These are phyloP conservation scores for Petaurus breviceps DNA, from an alignment of 2,113 vertebrate genomes.

Conservation along the genomic window DNA sequence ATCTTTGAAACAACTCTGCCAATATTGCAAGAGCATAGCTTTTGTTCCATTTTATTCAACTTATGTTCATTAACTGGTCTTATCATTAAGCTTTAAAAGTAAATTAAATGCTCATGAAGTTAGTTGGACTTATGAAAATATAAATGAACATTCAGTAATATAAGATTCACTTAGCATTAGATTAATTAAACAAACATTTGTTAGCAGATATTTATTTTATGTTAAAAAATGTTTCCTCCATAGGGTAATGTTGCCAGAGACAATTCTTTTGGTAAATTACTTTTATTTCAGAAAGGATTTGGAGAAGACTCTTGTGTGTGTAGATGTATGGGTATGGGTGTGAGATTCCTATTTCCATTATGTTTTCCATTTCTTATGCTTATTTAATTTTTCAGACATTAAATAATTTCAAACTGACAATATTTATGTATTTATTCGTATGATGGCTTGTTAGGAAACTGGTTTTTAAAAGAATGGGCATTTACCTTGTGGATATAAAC, in stretches of 20 bases:
- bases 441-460: neutral
- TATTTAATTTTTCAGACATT: neutral
- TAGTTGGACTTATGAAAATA: neutral
- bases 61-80: slow-evolving; percentile 58
- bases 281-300: neutral
- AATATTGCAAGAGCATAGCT: neutral
- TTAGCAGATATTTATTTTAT: slow-evolving; percentile 62
- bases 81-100: slow-evolving; percentile 71
- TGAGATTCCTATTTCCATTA: neutral
- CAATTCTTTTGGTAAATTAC: neutral
- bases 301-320: neutral
- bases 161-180: slow-evolving; percentile 53
- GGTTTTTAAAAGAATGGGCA: neutral
- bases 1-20: neutral
- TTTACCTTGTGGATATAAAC: neutral
- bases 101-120: slow-evolving; percentile 53
- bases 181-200: slow-evolving; percentile 66
- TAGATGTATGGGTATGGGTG: neutral
- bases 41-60: slow-evolving; percentile 53
- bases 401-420: neutral
- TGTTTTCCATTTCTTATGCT: neutral
- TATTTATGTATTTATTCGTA: neutral
- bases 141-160: slow-evolving; percentile 50
- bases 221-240: neutral
- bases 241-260: neutral